Conservation (phyloP, 2,888 invertebrate genomes). For the Agonopterix alstromeriana region DNA sequence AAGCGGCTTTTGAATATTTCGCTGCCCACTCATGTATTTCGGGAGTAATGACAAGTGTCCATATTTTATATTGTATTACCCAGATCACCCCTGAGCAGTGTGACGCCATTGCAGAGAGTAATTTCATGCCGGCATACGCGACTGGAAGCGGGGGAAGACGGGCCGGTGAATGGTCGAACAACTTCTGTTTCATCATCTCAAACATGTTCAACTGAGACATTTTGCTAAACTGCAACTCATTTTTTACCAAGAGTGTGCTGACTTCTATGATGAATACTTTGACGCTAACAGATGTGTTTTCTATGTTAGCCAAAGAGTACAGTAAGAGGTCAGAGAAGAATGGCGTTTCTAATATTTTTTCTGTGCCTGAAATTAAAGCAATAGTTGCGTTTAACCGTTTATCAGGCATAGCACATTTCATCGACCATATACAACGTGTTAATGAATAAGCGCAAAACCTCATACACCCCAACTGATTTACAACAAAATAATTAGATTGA, state of each 20-base stretch:
- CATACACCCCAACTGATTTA: too few relatives aligned
- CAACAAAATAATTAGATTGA: too few relatives aligned
- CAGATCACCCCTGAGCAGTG: constrained; percentile 27
- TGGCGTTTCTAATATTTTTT: constrained; percentile 28
- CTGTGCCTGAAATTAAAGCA: constrained; percentile 22
- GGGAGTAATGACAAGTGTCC: constrained; percentile 18
- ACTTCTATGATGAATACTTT: constrained; percentile 28
- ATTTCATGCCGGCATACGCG: constrained; percentile 15
- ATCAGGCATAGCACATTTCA: too few relatives aligned
- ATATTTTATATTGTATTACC: constrained; percentile 19
- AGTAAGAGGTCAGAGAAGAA: constrained; percentile 30
- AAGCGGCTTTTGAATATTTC: constrained; percentile 16
- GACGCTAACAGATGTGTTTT: constrained; percentile 18
- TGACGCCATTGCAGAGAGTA: constrained; percentile 17
- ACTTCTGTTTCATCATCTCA: constrained; percentile 5
- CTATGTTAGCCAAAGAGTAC: constrained; percentile 19
- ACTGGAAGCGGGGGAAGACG: constrained; percentile 12
- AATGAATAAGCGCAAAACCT: too few relatives aligned
- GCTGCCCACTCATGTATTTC: constrained; percentile 13
- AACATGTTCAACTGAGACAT: constrained; percentile 20
- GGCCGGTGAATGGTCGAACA: constrained; percentile 10
- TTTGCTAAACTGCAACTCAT: constrained; percentile 34
- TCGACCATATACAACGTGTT: too few relatives aligned
- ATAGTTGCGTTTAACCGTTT: too few relatives aligned
- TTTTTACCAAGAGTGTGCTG: constrained; percentile 22